A percentile compares a stretch with the other conserved stretches of the same genome.
These are phyloP conservation scores for Ceratitis capitata DNA, from an alignment of 1,140 invertebrate species.

Conservation along the genomic window DNA sequence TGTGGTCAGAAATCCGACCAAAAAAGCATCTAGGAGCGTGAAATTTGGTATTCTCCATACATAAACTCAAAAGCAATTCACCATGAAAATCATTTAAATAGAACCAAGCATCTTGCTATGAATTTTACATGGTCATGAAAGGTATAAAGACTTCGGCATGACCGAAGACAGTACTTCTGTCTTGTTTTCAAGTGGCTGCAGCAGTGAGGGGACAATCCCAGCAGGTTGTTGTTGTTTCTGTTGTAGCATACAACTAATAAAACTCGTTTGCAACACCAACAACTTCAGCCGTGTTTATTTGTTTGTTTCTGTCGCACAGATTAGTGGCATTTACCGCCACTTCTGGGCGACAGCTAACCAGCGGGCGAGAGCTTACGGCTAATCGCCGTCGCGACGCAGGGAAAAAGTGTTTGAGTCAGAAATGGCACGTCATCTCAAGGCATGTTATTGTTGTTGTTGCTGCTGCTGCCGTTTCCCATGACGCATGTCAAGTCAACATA, in stretches of 20 bases:
- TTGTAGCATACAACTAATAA: constrained; percentile 6
- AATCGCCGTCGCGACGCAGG: not conserved
- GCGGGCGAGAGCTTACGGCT: not conserved
- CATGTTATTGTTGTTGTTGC: too few species aligned
- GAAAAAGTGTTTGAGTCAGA: not conserved
- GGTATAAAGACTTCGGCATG: too few species aligned
- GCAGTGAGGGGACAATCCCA: not conserved
- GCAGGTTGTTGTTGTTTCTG: not conserved
- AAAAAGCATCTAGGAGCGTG: too few species aligned
- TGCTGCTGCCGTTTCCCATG: constrained; percentile 37
- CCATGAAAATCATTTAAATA: too few species aligned
- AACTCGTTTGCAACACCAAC: constrained; percentile 1
- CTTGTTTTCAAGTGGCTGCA: constrained; percentile 18
- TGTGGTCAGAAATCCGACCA: too few species aligned
- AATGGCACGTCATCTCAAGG: not conserved
- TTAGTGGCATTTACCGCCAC: constrained; percentile 30
- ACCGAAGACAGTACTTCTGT: too few species aligned
- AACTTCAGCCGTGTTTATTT: not conserved
- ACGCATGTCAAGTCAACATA: constrained; percentile 13
- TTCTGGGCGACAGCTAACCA: not conserved
- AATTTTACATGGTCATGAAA: too few species aligned
- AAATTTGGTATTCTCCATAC: too few species aligned
- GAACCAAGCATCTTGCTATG: too few species aligned
- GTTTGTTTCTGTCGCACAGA: constrained; percentile 13
- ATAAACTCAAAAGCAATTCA: too few species aligned